Evolutionary conservation across 2,888 invertebrate species (phyloP).

Genomic region (Drosophila antonietae): DNA sequence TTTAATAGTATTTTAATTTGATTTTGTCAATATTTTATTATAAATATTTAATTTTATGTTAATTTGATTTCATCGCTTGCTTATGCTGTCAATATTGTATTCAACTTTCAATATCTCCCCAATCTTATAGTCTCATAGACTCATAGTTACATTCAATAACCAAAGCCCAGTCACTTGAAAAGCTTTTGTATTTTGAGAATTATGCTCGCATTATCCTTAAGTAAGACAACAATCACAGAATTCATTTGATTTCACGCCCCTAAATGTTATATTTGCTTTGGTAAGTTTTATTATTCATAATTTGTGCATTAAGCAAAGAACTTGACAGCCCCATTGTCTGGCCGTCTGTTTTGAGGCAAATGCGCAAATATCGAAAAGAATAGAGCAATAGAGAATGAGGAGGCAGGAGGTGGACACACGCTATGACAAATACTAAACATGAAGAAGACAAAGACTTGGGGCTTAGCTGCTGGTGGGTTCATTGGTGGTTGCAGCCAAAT

Average conservation of each 20-base stretch:
- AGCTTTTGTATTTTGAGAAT: conserved; percentile 1
- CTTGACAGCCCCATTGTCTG: conserved; percentile 38
- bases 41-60: too few species aligned
- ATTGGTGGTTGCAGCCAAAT: conserved; percentile 55
- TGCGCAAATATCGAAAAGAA: conserved; percentile 52
- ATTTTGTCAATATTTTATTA: too few species aligned
- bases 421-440: conserved; percentile 39
- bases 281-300: conserved; percentile 43
- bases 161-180: not conserved
- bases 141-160: not conserved
- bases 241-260: conserved; percentile 31
- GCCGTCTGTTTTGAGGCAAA: conserved; percentile 8
- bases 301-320: conserved; percentile 30
- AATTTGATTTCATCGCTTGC: too few species aligned
- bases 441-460: conserved; percentile 31
- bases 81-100: too few species aligned
- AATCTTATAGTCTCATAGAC: not conserved
- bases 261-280: conserved; percentile 16
- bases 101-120: not conserved
- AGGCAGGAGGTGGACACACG: not conserved
- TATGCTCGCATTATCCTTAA: conserved; percentile 23
- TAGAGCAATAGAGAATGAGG: not conserved
- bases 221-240: conserved; percentile 21
- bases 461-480: conserved; percentile 22
- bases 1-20: too few species aligned